Base-by-base conservation (phyloP, 2,888 invertebrate species). In the Xestia ashworthii region DNA sequence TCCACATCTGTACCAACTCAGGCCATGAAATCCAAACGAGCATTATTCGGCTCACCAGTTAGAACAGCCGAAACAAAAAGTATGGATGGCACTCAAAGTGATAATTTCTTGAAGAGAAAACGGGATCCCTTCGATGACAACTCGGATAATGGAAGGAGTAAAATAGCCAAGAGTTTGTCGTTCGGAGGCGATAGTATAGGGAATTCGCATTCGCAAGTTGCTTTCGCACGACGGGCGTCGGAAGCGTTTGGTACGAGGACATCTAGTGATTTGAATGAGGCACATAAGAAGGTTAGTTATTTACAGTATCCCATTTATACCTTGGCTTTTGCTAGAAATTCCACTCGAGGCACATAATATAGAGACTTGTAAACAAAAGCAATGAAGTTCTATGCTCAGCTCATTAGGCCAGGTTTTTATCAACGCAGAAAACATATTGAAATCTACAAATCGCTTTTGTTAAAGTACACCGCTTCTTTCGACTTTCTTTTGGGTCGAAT, bases 31-130 rank as follows among this genome's bases (percentile, higher is more conserved):
- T 97, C 98, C 0, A 98, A 98, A 88, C 95, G 98, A 11, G 97
- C 97, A 0, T 91, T 98, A 2, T 98, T 98, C 78, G 94, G 97
- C 6, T 98, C 98, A 0, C 98, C 98, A 0, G 95, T 94, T 2
- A 90, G 86, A 62, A 62, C 87, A 9, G 94, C 94, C 0, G 95
- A 95, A 4, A 95, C 96, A 0, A 96, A 96, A 78, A 96, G 95
- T 73, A 89, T 92, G 80, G 96, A 96, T 70, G 95, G 95, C 0
- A 91, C 92, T 0, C 87, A 90, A 46, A 94, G 94, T 38, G 95
- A 94, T 76, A 91, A 93, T 66, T 95, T 96, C 78, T 64, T 95
- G 89, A 97, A 95, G 83, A 93, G 96, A 64, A 97, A 97, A 87
- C 90, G 97, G 1, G 97, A 97, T 86, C 90, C 96, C 0, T 90